Percentiles rank a stretch among this genome's conserved stretches.
These are phyloP conservation scores for Lagodon rhomboides DNA, from an alignment of 2,797 vertebrate species.

Conservation along the genomic window DNA sequence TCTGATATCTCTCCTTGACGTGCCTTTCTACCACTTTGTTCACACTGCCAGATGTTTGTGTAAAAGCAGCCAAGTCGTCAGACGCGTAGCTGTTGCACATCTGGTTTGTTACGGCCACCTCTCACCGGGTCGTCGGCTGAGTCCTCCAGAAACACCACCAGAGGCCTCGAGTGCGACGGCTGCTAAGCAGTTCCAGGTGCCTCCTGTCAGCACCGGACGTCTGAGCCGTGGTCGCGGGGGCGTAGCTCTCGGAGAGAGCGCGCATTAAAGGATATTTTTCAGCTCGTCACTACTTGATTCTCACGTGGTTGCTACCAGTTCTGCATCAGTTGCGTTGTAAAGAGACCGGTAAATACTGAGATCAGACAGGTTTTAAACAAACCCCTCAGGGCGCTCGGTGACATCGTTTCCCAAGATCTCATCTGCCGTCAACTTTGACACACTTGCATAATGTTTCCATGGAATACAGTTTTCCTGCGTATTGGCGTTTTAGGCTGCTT, in stretches of 20 bases:
- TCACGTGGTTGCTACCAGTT: background rate
- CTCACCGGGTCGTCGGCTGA: conserved; percentile 37
- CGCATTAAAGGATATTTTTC: background rate
- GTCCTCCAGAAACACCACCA: conserved; percentile 27
- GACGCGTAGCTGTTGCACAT: conserved; percentile 40
- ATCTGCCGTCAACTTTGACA: background rate
- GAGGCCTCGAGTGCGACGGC: conserved; percentile 21
- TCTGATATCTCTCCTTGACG: background rate
- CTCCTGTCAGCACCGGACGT: background rate
- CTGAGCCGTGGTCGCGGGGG: conserved; percentile 33
- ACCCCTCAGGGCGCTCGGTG: background rate
- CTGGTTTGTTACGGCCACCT: conserved; percentile 41
- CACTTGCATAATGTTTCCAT: background rate
- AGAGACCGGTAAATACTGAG: background rate
- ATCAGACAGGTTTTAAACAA: conserved; percentile 18
- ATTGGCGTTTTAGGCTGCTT: background rate
- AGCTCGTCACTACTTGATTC: background rate
- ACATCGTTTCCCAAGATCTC: background rate
- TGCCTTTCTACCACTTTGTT: conserved; percentile 37
- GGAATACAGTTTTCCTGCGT: background rate
- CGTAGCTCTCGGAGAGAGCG: conserved; percentile 4
- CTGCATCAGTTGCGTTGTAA: background rate
- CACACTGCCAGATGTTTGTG: conserved; percentile 45
- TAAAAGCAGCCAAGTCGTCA: conserved; percentile 17
- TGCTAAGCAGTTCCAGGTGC: conserved; percentile 50